Percentiles rank a stretch among this genome's conserved stretches.
These are phyloP conservation scores for Hippocampus zosterae DNA, from an alignment of 2,113 vertebrate species.

Conservation along the genomic window DNA sequence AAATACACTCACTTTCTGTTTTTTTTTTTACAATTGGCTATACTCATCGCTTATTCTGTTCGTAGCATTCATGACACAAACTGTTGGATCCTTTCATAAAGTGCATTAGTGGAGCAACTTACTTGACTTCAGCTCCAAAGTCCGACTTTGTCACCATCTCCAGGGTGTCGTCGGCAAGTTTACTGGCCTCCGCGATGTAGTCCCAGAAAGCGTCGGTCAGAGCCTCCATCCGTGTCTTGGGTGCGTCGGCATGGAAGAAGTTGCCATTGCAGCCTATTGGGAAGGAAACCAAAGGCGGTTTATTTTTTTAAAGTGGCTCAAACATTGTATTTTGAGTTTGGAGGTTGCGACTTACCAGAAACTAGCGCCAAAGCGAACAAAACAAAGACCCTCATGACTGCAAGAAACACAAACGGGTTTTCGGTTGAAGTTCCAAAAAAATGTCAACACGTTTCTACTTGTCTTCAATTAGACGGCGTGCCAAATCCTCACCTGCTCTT, in stretches of 20 bases:
- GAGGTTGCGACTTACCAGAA: constrained; percentile 56
- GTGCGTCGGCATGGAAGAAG: constrained; percentile 69
- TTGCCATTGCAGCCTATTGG: constrained; percentile 70
- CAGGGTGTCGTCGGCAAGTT: constrained; percentile 72
- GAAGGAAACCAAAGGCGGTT: neutral
- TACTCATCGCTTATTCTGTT: too few relatives aligned
- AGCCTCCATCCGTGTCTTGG: constrained; percentile 71
- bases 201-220: constrained; percentile 75
- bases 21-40: too few relatives aligned
- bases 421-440: constrained; percentile 1
- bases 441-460: neutral
- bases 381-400: constrained; percentile 62
- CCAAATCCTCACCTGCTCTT: constrained; percentile 50
- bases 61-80: too few relatives aligned
- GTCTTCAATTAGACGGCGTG: neutral
- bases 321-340: neutral
- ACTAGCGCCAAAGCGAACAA: constrained; percentile 54
- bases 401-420: constrained; percentile 28
- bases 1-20: too few relatives aligned
- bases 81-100: neutral
- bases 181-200: constrained; percentile 70
- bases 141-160: constrained; percentile 71
- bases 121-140: constrained; percentile 74
- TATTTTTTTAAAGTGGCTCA: neutral
- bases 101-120: constrained; percentile 19